Conservation (phyloP, 1,140 invertebrate species). For the Vanessa tameamea region DNA sequence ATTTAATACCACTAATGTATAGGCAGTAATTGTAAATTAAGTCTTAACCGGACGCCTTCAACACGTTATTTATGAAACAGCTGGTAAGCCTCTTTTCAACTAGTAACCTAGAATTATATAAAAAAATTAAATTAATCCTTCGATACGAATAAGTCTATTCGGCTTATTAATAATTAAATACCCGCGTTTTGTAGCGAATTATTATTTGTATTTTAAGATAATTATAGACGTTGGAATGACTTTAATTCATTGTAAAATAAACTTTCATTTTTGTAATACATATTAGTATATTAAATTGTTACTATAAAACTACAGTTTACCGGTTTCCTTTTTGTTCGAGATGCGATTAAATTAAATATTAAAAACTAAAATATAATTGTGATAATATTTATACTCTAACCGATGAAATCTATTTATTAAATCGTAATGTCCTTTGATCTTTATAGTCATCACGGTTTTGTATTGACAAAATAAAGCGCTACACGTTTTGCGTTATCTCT, state of each 20-base stretch:
- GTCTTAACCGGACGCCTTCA: constrained; percentile 43
- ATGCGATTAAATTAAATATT: no score
- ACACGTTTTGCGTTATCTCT: no score
- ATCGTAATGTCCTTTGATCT: no score
- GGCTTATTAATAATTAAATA: constrained; percentile 1
- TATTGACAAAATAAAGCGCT: no score
- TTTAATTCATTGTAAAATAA: not conserved
- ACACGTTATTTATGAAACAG: constrained; percentile 42
- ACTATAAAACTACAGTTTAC: no score
- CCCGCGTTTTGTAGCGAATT: not conserved
- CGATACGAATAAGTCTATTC: not conserved
- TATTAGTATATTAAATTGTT: no score
- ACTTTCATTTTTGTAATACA: not conserved
- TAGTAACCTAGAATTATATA: constrained; percentile 20
- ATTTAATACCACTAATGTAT: constrained; percentile 44
- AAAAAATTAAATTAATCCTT: constrained; percentile 8
- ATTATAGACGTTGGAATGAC: not conserved
- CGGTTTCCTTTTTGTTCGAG: no score
- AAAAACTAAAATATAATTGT: no score
- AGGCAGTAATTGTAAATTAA: constrained; percentile 44
- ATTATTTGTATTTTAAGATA: not conserved
- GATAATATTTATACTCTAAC: no score
- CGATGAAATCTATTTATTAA: no score
- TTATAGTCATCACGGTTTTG: no score
- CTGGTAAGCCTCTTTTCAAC: constrained; percentile 8